A percentile compares a stretch with the other conserved stretches of the same genome.
phyloP scores from a whole-genome alignment of 2,888 invertebrate species.

The Cephus spinipes region DNA sequence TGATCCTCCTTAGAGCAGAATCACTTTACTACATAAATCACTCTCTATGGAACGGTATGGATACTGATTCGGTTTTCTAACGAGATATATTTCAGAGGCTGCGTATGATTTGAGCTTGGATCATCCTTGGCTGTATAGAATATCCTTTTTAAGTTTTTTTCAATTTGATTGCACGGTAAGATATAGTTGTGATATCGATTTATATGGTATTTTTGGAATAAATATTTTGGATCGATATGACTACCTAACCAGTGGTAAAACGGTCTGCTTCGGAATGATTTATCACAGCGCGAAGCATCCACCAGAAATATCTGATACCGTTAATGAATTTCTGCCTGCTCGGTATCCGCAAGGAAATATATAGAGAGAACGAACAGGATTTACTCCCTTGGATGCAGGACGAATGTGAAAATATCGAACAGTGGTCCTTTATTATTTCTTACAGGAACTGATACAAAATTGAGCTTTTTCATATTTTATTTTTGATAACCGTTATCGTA shows the following conservation, averaged over 20 bases:
- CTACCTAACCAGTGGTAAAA: background rate
- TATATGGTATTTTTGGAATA: background rate
- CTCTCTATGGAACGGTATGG: background rate
- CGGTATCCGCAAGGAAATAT: background rate
- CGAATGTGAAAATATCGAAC: background rate
- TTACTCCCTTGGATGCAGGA: background rate
- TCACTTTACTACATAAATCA: slow-evolving; percentile 14
- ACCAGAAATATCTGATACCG: slow-evolving; percentile 64
- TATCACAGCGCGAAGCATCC: slow-evolving; percentile 60
- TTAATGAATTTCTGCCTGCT: slow-evolving; percentile 53
- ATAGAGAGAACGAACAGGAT: background rate
- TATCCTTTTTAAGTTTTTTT: background rate
- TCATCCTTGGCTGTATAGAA: slow-evolving; percentile 53
- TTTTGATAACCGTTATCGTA: background rate
- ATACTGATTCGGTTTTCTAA: slow-evolving; percentile 37
- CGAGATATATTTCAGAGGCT: slow-evolving; percentile 53
- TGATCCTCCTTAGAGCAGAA: slow-evolving; percentile 42
- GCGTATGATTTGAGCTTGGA: slow-evolving; percentile 55
- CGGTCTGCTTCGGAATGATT: slow-evolving; percentile 44
- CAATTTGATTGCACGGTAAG: background rate
- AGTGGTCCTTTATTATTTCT: background rate
- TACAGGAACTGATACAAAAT: background rate
- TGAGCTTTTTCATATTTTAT: background rate
- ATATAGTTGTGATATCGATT: background rate
- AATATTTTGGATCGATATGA: background rate